Evolutionary conservation across 1,140 invertebrate species (phyloP).

Genomic region (Atta cephalotes): DNA sequence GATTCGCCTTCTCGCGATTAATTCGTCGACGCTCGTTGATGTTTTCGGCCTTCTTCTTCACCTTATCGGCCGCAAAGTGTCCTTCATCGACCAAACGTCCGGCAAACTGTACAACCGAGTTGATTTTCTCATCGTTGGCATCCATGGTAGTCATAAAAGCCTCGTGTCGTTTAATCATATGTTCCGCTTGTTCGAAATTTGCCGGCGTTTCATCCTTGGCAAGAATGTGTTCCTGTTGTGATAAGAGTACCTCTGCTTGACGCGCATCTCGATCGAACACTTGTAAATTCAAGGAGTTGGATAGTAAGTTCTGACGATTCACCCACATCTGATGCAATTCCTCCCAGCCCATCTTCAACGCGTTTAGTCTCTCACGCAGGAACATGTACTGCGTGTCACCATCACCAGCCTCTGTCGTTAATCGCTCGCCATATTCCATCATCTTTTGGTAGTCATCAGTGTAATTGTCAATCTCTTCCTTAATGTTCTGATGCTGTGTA

Average conservation of each 20-base stretch:
- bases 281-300: conserved; percentile 97
- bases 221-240: conserved; percentile 98
- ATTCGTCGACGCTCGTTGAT: conserved; percentile 95
- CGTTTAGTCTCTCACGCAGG: conserved; percentile 97
- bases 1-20: conserved; percentile 96
- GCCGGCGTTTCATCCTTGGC: conserved; percentile 97
- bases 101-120: conserved; percentile 97
- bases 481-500: conserved; percentile 98
- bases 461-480: conserved; percentile 99
- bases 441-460: conserved; percentile 99
- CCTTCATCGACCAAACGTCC: conserved; percentile 95
- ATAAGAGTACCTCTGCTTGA: conserved; percentile 98
- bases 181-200: conserved; percentile 98
- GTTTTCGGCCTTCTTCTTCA: conserved; percentile 97
- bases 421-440: conserved; percentile 99
- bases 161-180: conserved; percentile 98
- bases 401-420: conserved; percentile 94
- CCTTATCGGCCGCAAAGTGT: conserved; percentile 97
- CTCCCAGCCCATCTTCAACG: conserved; percentile 99
- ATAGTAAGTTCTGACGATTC: conserved; percentile 97
- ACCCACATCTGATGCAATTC: conserved; percentile 99
- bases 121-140: conserved; percentile 99
- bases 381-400: conserved; percentile 99
- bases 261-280: conserved; percentile 98
- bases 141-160: conserved; percentile 99